phyloP scores from a whole-genome alignment of 2,797 vertebrate genomes.

The Salarias fasciatus region DNA sequence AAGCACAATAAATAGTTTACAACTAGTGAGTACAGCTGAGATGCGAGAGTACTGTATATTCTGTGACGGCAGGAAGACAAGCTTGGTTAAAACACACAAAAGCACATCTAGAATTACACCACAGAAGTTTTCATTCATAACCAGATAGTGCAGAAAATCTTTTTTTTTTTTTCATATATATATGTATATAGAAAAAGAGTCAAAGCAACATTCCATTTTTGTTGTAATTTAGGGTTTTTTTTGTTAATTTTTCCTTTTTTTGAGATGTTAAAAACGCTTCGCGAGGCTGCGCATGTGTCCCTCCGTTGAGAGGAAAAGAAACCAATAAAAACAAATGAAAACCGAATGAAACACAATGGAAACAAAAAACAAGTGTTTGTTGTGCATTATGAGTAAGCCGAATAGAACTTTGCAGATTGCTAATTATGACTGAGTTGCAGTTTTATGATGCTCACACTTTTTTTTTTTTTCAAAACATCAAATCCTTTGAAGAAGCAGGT shows the following conservation, averaged over 20 bases:
- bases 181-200: constrained; percentile 81
- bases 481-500: constrained; percentile 77
- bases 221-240: constrained; percentile 68
- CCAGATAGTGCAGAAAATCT: constrained; percentile 91
- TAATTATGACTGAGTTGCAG: constrained; percentile 80
- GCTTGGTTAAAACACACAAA: constrained; percentile 93
- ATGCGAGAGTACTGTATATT: constrained; percentile 88
- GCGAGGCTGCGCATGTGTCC: constrained; percentile 68
- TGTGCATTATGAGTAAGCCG: constrained; percentile 82
- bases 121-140: constrained; percentile 91
- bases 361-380: constrained; percentile 72
- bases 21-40: constrained; percentile 85
- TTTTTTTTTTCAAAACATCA: constrained; percentile 68
- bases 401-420: constrained; percentile 86
- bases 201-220: constrained; percentile 88
- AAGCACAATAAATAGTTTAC: constrained; percentile 89
- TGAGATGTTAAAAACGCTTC: constrained; percentile 84
- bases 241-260: constrained; percentile 56
- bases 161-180: constrained; percentile 41
- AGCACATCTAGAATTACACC: constrained; percentile 91
- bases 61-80: constrained; percentile 94
- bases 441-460: constrained; percentile 73
- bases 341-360: constrained; percentile 77
- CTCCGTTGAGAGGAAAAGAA: constrained; percentile 63
- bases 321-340: constrained; percentile 56